Evolutionary conservation across 2,888 invertebrate genomes (phyloP).

Genomic region (Diplolepis rosae): DNA sequence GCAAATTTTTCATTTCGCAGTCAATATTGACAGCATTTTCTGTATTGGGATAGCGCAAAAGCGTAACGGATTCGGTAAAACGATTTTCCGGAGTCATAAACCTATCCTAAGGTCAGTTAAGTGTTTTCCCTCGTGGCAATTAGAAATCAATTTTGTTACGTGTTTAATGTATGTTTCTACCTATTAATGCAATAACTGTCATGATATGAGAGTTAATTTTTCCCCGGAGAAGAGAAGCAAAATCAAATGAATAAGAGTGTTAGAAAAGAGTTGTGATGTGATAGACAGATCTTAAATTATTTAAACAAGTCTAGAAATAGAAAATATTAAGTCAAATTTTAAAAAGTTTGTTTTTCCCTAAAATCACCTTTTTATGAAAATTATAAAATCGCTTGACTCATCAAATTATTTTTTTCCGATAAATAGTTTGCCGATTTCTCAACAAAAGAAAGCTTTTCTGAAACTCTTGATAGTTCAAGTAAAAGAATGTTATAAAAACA

Average conservation of each 20-base stretch:
- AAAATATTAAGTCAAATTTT: no score
- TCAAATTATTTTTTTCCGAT: neutral
- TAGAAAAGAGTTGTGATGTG: neutral
- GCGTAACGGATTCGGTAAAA: slow-evolving; percentile 29
- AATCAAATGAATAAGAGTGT: neutral
- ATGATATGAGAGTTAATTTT: neutral
- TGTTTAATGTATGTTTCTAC: slow-evolving; percentile 12
- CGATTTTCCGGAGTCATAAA: slow-evolving; percentile 31
- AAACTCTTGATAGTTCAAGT: neutral
- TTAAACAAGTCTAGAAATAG: no score
- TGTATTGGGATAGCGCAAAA: slow-evolving; percentile 16
- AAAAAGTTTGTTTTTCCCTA: no score
- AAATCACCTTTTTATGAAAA: no score
- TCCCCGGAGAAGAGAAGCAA: neutral
- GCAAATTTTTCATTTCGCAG: neutral
- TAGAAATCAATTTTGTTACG: slow-evolving; percentile 28
- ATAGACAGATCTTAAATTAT: no score
- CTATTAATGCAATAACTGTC: slow-evolving; percentile 15
- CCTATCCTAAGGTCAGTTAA: slow-evolving; percentile 27
- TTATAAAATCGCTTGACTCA: no score
- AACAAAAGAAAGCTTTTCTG: neutral
- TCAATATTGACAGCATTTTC: slow-evolving; percentile 15
- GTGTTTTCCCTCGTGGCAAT: slow-evolving; percentile 21
- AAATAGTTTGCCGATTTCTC: neutral
- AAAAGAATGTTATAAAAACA: neutral